These are phyloP conservation scores for Oncorhynchus mykiss DNA, from an alignment of 2,113 vertebrate genomes.

Conservation along the genomic window DNA sequence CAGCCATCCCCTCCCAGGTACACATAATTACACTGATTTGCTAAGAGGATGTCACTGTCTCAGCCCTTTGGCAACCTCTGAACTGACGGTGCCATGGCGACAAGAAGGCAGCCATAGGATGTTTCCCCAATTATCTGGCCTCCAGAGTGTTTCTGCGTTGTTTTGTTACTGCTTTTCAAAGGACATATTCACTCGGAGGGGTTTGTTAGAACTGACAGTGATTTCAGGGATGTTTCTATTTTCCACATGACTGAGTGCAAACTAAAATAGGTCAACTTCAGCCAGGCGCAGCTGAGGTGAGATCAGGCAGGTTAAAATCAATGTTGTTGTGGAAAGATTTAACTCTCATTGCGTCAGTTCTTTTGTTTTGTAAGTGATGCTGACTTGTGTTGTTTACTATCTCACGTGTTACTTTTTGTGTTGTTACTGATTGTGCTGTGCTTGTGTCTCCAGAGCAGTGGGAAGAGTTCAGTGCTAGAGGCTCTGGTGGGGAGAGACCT, in stretches of 20 bases:
- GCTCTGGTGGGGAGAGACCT: slow-evolving; percentile 94
- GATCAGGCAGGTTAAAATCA: too few species aligned
- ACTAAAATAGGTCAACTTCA: neutral
- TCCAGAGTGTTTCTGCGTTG: neutral
- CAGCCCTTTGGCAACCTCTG: slow-evolving; percentile 31
- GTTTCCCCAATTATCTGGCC: slow-evolving; percentile 21
- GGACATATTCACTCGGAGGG: neutral
- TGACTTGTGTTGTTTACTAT: neutral
- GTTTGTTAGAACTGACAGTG: slow-evolving; percentile 6
- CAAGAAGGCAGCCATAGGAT: slow-evolving; percentile 4
- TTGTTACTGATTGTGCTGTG: slow-evolving; percentile 17
- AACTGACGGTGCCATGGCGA: slow-evolving; percentile 18
- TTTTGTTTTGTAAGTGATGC: too few species aligned
- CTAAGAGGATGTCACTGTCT: slow-evolving; percentile 62
- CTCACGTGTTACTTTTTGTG: neutral
- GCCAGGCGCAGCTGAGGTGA: neutral
- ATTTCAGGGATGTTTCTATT: neutral
- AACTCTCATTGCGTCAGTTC: too few species aligned
- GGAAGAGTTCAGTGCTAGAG: slow-evolving; percentile 97
- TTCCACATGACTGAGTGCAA: too few species aligned
- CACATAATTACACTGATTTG: slow-evolving; percentile 42
- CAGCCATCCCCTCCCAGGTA: slow-evolving; percentile 31
- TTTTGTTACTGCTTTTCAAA: slow-evolving; percentile 11
- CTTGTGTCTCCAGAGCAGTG: slow-evolving; percentile 88
- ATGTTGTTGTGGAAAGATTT: too few species aligned